Evolutionary conservation across 1,140 invertebrate species (phyloP), one percentile per base, ranked within the genome.

Genomic region (Apis cerana): DNA sequence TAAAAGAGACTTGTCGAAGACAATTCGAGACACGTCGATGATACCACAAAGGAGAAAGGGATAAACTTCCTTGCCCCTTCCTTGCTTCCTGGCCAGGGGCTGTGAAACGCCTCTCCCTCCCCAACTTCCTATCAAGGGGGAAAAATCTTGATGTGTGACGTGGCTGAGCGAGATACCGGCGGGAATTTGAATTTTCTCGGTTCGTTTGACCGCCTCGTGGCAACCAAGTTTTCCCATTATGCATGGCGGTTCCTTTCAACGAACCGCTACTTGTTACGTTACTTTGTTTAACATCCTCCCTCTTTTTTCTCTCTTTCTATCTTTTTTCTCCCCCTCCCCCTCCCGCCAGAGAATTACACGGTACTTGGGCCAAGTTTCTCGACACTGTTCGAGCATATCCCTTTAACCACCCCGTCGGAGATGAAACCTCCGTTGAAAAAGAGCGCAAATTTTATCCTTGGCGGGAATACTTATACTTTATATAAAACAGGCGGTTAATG

Each of bases 11-110:
- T 50, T 52, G 67, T 52, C 61, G 81, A 89, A 4, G 33, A 84
- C 88, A 7, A 83, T 85, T 89, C 83, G 85, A 88, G 76, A 87
- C 76, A 76, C 56, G 82, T 83, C 78, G 83, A 75, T 88, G 84
- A 83, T 84, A 71, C 80, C 85, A 89, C 86, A 87, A 87, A 89
- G 85, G 89, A 85, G 89, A 84, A 75, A 88, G 84, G 72, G 83
- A 84, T 85, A 88, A 91, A 92, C 87, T 92, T 91, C n/a, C n/a
- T n/a, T n/a, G 88, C 89, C 52, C 17, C 4, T 43, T 43, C 33
- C 33, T 43, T 0, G 82, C 88, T 91, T 81, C 67, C 87, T 90
- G 85, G 84, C 89, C 85, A 88, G 75, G 48, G 85, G 86, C 79
- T 88, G 82, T 62, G 21, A 27, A 64, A 81, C 64, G 80, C 12